Evolutionary conservation across 2,888 invertebrate species (phyloP).

Genomic region (Thereva unica): DNA sequence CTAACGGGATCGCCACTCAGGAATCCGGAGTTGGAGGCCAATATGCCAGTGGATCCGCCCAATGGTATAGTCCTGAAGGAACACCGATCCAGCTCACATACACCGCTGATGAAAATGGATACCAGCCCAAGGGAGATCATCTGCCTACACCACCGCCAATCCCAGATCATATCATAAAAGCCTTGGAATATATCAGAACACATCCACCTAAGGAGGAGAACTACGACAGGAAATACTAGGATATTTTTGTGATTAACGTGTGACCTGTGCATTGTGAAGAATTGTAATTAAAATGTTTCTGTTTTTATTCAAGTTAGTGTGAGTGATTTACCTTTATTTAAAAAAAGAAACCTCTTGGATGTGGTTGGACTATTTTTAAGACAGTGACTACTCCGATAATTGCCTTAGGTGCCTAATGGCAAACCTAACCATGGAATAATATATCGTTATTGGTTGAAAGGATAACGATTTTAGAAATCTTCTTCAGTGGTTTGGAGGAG

Average conservation of each 20-base stretch:
- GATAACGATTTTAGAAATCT: too few species aligned
- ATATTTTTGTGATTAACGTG: not conserved
- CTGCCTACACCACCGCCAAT: constrained; percentile 40
- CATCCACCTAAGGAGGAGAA: constrained; percentile 36
- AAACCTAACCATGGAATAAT: too few species aligned
- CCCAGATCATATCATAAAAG: constrained; percentile 37
- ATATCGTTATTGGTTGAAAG: too few species aligned
- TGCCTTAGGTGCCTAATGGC: too few species aligned
- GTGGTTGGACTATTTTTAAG: too few species aligned
- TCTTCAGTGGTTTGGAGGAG: too few species aligned
- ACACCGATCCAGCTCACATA: constrained; percentile 36
- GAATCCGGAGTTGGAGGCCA: constrained; percentile 63
- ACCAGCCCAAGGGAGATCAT: constrained; percentile 40
- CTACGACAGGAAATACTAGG: constrained; percentile 28
- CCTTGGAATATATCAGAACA: constrained; percentile 39
- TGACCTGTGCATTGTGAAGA: constrained; percentile 1
- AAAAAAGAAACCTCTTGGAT: too few species aligned
- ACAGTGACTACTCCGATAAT: too few species aligned
- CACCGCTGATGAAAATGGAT: constrained; percentile 41
- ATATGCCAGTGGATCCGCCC: constrained; percentile 52
- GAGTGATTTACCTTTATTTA: not conserved
- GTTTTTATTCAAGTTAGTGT: not conserved
- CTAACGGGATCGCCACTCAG: constrained; percentile 65
- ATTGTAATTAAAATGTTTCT: not conserved
- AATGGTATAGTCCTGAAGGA: constrained; percentile 38